These are phyloP conservation scores for Yponomeuta malinellus DNA, from an alignment of 2,888 invertebrate species.

Conservation along the genomic window DNA sequence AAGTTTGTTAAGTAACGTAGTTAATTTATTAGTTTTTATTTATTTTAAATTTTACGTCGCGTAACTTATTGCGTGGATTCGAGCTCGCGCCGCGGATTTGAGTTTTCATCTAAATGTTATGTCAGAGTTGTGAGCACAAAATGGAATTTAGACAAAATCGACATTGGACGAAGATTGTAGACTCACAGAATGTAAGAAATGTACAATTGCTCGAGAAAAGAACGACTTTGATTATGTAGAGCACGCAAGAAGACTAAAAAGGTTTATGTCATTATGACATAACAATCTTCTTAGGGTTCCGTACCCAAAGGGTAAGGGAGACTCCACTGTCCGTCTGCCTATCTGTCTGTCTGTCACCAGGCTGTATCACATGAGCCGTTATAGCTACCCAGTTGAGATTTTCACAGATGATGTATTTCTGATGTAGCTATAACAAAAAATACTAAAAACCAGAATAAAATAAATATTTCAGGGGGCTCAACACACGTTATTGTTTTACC, in stretches of 20 bases:
- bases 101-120: constrained; percentile 58
- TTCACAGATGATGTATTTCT: no score
- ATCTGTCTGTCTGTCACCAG: no score
- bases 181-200: constrained; percentile 36
- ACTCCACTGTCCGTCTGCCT: no score
- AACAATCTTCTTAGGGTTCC: neutral
- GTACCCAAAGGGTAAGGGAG: no score
- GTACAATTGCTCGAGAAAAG: neutral
- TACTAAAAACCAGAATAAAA: no score
- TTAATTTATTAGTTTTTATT: constrained; percentile 54
- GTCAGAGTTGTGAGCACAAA: constrained; percentile 73
- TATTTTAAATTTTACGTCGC: constrained; percentile 31
- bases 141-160: constrained; percentile 59
- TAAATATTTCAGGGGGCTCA: no score
- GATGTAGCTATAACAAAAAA: no score
- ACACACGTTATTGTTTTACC: no score
- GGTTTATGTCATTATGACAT: constrained; percentile 10
- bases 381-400: no score
- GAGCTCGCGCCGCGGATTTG: constrained; percentile 47
- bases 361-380: no score
- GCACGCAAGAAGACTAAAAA: neutral
- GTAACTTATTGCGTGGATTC: constrained; percentile 52
- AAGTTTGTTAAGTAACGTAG: constrained; percentile 27
- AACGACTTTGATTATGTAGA: constrained; percentile 6
- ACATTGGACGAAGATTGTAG: constrained; percentile 58